Evolutionary conservation across 2,113 vertebrate species (phyloP), one percentile per base, ranked within the genome.

Genomic region (Cnemophilus loriae): DNA sequence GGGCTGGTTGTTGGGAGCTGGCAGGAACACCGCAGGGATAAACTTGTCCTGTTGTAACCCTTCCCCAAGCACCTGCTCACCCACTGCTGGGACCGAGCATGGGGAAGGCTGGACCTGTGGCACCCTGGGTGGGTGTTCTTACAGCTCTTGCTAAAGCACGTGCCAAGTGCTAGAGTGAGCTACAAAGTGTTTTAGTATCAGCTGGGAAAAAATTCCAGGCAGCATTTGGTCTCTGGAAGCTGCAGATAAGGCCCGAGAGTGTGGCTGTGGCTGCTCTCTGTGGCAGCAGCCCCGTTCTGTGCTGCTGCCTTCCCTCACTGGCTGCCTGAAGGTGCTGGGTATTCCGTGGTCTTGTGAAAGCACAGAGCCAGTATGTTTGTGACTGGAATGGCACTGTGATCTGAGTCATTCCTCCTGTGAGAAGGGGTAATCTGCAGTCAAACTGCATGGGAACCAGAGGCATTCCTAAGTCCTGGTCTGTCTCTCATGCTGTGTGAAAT

Each of bases 121-220:
- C 35, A 42, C 3, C 24, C 76, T 17, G 7, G 17, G 2, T 46
- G 46, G n/a, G 18, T 35, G 52, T 74, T 63, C 68, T 18, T 50
- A 6, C 17, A 63, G 56, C 82, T 69, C 56, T 50, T 61, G 32
- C 30, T 77, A 30, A 15, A 80, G 73, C 70, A 87, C 71, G 30
- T 89, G 91, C 67, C 76, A 50, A 44, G 80, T 33, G 14, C 50
- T 53, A 19, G 33, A 47, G 80, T 18, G 44, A 91, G 20, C 42
- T 42, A 13, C 50, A 7, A 35, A 27, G n/a, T 1, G 3, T 32
- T 91, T 61, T 42, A 52, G 20, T 77, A 27, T 81, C 76, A 49
- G 56, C 92, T 78, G 64, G n/a, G 70, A 60, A 41, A 83, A 41
- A 85, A 57, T 53, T 57, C 49, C 90, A 50, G 79, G 67, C 78